phyloP scores from a whole-genome alignment of 35 echinoderm and acorn worm species.

The Acanthaster planci region DNA sequence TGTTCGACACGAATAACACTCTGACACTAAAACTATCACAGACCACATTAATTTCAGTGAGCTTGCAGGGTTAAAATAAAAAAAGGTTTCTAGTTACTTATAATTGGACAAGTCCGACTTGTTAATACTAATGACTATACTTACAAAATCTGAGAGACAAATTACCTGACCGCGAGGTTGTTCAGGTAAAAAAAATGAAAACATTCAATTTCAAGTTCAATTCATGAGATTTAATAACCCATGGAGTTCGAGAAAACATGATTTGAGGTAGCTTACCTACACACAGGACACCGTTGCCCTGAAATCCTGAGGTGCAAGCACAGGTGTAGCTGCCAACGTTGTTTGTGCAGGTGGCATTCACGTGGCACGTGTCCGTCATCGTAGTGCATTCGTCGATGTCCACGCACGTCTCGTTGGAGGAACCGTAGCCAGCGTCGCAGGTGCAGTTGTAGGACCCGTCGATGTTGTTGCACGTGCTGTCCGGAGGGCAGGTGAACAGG shows the following conservation, averaged over 20 bases:
- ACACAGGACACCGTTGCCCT: not conserved
- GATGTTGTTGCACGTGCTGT: not conserved
- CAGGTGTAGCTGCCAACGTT: not conserved
- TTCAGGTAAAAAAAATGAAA: not conserved
- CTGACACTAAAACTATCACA: not conserved
- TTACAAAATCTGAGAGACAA: not conserved
- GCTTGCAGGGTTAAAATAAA: too few relatives aligned
- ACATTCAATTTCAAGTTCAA: not conserved
- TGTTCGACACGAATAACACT: not conserved
- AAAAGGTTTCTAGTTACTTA: too few relatives aligned
- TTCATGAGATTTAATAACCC: not conserved
- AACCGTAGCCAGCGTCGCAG: not conserved
- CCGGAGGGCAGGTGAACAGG: not conserved
- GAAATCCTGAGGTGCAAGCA: not conserved
- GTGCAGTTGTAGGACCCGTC: not conserved
- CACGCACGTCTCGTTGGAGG: not conserved
- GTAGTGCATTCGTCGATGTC: not conserved
- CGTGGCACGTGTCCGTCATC: not conserved
- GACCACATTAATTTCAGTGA: not conserved
- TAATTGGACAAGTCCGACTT: not conserved
- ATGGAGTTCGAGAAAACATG: too few relatives aligned
- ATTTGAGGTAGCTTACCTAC: not conserved
- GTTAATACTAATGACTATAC: not conserved
- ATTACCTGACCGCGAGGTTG: not conserved
- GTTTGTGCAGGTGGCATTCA: not conserved